Evolutionary conservation across 2,113 vertebrate genomes (phyloP).

Genomic region (Lates calcarifer): DNA sequence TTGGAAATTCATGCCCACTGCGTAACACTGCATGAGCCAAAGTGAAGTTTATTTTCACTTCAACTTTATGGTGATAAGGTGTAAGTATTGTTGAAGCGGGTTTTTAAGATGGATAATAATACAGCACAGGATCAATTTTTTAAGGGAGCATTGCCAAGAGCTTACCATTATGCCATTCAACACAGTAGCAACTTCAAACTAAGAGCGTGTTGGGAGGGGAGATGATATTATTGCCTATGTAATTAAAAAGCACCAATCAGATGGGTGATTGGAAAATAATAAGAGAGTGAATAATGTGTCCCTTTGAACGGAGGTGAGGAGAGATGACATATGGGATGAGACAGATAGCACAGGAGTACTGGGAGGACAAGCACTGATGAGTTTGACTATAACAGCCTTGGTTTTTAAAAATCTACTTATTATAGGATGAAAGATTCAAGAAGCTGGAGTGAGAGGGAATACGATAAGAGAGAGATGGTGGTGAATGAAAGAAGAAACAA

Average conservation of each 20-base stretch:
- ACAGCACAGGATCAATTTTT: not conserved
- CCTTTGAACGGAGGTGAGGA: conserved; percentile 13
- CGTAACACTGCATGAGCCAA: no score
- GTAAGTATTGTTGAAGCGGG: no score
- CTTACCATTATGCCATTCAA: not conserved
- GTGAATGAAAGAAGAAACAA: not conserved
- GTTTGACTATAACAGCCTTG: not conserved
- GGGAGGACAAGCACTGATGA: not conserved
- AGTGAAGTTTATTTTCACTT: no score
- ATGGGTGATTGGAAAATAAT: not conserved
- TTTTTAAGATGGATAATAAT: no score
- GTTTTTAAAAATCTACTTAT: not conserved
- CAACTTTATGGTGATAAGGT: no score
- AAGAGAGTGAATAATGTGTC: conserved; percentile 12
- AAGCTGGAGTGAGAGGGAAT: not conserved
- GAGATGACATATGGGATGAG: not conserved
- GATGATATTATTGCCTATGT: not conserved
- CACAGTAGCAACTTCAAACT: not conserved
- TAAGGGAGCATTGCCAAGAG: not conserved
- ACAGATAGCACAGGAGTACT: not conserved
- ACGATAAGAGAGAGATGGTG: not conserved
- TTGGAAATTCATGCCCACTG: no score
- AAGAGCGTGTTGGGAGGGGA: not conserved
- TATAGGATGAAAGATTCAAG: not conserved
- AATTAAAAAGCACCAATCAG: conserved; percentile 9